Evolutionary conservation across 2,888 invertebrate genomes (phyloP), one percentile per base, ranked within the genome.

Genomic region (Heliconius sara): DNA sequence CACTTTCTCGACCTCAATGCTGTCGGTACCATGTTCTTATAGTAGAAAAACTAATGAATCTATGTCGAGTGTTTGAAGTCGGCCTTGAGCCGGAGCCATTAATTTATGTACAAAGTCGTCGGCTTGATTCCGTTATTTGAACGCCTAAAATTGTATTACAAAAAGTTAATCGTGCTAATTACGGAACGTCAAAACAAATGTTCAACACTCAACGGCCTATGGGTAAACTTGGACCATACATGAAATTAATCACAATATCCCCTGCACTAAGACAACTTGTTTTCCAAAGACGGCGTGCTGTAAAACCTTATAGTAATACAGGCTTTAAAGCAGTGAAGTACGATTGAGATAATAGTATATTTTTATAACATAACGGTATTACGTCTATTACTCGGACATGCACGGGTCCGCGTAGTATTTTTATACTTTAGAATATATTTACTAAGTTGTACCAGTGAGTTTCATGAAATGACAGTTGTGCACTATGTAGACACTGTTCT

Each of bases 61-160:
- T 93, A 93, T 94, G 94, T 94, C 94, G 93, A 94, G 93, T 91
- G 92, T 91, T 93, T 91, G 92, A 91, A 93, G 94, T 93, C 93
- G 94, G 94, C 95, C 94, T 94, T 94, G 95, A 95, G 90, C 93
- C 89, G 88, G 91, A 89, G 90, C 91, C 91, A 93, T 93, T 93
- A 94, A 94, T 95, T 94, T 93, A 94, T 93, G 94, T 94, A 93
- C 93, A 91, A 87, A 93, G 91, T 92, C 90, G 91, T 88, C 91
- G 86, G 88, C 90, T 88, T 85, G 85, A 87, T 94, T 91, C 94
- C 94, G 95, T 94, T 95, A 95, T 86, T 85, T 87, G 87, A 89
- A 89, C 89, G 91, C 88, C 90, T 91, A 79, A 77, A 79, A 52
- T 30, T 71, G 39, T 75, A 78, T 75, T 73, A 74, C 43, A 30